phyloP scores from a whole-genome alignment of 2,888 invertebrate species.

The Nemotelus nigrinus region DNA sequence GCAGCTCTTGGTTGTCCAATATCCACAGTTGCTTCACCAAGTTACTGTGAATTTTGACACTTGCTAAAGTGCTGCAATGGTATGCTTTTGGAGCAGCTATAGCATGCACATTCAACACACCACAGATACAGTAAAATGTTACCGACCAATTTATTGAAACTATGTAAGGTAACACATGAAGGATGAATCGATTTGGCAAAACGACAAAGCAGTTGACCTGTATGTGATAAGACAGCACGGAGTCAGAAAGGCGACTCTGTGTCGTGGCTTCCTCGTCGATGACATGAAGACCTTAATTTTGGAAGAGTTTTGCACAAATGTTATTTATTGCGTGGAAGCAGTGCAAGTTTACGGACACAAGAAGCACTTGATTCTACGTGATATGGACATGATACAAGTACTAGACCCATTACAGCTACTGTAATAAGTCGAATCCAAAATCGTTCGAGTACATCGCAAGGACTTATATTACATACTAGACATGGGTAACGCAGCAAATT shows the following conservation, averaged over 20 bases:
- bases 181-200: conserved; percentile 94
- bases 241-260: conserved; percentile 94
- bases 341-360: conserved; percentile 96
- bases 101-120: too few species aligned
- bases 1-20: too few species aligned
- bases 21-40: too few species aligned
- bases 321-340: conserved; percentile 77
- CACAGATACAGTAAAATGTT: too few species aligned
- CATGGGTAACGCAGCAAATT: too few species aligned
- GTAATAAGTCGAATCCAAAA: conserved; percentile 89
- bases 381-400: conserved; percentile 89
- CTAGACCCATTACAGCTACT: conserved; percentile 92
- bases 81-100: too few species aligned
- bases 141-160: too few species aligned
- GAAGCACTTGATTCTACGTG: conserved; percentile 91
- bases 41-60: too few species aligned
- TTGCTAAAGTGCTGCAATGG: too few species aligned
- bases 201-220: conserved; percentile 93
- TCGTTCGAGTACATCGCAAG: conserved; percentile 97
- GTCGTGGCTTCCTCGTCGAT: conserved; percentile 88
- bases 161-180: conserved; percentile 94
- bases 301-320: conserved; percentile 68
- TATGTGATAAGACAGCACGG: conserved; percentile 95
- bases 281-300: conserved; percentile 73
- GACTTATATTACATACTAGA: too few species aligned